Evolutionary conservation across 1,140 invertebrate species (phyloP), one percentile per base, ranked within the genome.

Genomic region (Brachionus sp.): DNA sequence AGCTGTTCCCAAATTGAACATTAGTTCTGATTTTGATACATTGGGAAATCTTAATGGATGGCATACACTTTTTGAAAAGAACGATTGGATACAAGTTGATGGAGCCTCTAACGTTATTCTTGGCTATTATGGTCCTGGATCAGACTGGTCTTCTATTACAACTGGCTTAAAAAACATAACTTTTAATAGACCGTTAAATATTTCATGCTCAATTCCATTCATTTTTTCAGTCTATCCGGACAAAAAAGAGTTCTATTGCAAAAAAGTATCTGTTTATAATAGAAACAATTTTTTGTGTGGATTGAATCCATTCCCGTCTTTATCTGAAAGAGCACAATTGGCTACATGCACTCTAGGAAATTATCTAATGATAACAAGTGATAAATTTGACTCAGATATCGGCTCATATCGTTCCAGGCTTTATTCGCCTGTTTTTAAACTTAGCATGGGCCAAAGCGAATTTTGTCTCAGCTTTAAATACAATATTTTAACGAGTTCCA

Each of bases 391-490:
- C 44, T 44, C n/a, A 16, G 70, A 75, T 13, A 75, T 75, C 0
- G 70, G 70, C 19, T 19, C 19, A 10, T 46, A 46, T 50, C 16
- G 70, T 25, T 75, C 70, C 9, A 75, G 70, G 10, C 44, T 75
- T 23, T 75, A 75, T 46, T 75, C 70, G 4, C 70, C 70, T 46
- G 70, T 75, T 5, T 75, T 75, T 39, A 75, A 46, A 46, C 33
- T 75, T 12, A 10, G 2, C 12, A 7, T 3, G 9, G 29, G 29
- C 16, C 1, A 3, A 25, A 9, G 44, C 23, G 0, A 46, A 25
- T 75, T 75, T 46, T 75, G 70, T 75, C 23, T 75, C 23, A 46
- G 70, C 44, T 75, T 75, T 46, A 75, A 75, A 46, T 75, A 75
- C 44, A 75, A 75, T 23, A 75, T 75, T 1, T 75, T 29, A 10